Conservation (phyloP, 2,113 vertebrate species). For the Lagenorhynchus albirostris region DNA sequence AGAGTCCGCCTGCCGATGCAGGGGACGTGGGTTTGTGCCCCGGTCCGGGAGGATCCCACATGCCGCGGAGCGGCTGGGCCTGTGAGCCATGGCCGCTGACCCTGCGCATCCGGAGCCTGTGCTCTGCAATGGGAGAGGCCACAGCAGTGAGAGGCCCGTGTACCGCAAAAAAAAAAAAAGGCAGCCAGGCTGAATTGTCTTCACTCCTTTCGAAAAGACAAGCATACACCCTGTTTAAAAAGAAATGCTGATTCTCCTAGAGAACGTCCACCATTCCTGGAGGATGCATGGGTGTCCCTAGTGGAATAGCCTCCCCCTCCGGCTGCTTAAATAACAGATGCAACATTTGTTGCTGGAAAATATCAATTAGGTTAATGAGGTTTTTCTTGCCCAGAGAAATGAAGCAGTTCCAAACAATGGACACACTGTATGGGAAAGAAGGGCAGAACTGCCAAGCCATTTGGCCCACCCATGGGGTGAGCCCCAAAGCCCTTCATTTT, state of each 20-base stretch:
- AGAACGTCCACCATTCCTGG: neutral
- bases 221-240: neutral
- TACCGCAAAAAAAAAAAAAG: too few relatives aligned
- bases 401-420: neutral
- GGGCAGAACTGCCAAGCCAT: rapidly evolving
- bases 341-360: neutral
- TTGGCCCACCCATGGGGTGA: rapidly evolving
- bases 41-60: too few relatives aligned
- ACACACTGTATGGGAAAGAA: rapidly evolving
- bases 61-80: too few relatives aligned
- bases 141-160: too few relatives aligned
- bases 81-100: too few relatives aligned
- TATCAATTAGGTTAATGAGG: neutral
- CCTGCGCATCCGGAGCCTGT: too few relatives aligned
- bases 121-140: too few relatives aligned
- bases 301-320: neutral
- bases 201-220: neutral
- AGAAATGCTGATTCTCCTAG: neutral
- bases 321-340: neutral
- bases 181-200: neutral
- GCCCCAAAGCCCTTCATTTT: neutral
- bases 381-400: neutral
- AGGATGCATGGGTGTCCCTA: neutral
- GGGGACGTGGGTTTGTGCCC: too few relatives aligned
- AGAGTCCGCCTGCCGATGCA: too few relatives aligned